These are phyloP conservation scores for Aricia artaxerxes DNA, from an alignment of 2,888 invertebrate genomes.

Conservation along the genomic window DNA sequence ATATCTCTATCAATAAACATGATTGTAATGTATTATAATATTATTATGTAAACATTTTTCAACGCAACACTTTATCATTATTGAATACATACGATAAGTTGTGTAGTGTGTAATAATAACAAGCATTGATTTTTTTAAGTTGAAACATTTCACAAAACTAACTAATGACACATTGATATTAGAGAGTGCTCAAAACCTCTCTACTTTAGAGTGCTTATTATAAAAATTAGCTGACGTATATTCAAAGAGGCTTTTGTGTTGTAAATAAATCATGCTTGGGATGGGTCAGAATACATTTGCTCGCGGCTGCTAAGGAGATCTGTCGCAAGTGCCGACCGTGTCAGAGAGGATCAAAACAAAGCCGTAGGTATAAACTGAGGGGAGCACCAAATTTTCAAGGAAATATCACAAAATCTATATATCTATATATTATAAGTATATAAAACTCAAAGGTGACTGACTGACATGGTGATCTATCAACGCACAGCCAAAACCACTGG, in stretches of 20 bases:
- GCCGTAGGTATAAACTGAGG: not conserved
- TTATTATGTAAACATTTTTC: no score
- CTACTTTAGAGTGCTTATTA: not conserved
- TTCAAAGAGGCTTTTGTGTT: slow-evolving; percentile 15
- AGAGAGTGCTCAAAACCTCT: not conserved
- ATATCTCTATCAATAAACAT: no score
- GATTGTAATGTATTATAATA: no score
- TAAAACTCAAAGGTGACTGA: no score
- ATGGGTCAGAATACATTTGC: slow-evolving; percentile 14
- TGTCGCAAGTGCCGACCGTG: not conserved
- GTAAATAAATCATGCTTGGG: slow-evolving; percentile 5
- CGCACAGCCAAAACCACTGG: no score
- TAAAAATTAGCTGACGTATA: slow-evolving; percentile 5
- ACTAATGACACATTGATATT: not conserved
- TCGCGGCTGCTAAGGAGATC: slow-evolving; percentile 10
- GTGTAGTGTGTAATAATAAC: no score
- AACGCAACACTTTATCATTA: no score
- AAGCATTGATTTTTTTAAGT: not conserved
- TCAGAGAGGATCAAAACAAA: slow-evolving; percentile 8
- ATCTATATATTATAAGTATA: no score
- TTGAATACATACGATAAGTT: no score
- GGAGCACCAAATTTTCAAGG: not conserved
- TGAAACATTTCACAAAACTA: not conserved
- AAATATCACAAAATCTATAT: not conserved
- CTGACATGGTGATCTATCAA: no score